Evolutionary conservation across 2,797 vertebrate species (phyloP).

Genomic region (Gobio occitaniae): DNA sequence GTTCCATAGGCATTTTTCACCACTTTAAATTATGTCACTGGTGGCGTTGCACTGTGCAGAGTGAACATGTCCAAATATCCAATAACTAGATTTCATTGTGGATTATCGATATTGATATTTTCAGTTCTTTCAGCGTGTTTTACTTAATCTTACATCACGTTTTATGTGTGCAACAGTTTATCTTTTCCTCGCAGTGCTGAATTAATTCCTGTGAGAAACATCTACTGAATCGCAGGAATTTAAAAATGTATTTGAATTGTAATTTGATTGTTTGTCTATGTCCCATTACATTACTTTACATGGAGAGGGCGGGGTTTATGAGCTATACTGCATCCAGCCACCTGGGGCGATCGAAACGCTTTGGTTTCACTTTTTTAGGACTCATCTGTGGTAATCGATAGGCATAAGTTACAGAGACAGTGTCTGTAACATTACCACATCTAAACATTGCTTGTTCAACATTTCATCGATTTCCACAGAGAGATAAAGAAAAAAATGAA

Average conservation of each 20-base stretch:
- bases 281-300: too few relatives aligned
- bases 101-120: not conserved
- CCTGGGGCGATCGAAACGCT: too few relatives aligned
- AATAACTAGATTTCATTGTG: not conserved
- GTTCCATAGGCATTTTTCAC: not conserved
- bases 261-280: too few relatives aligned
- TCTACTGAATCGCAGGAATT: not conserved
- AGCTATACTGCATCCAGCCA: too few relatives aligned
- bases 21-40: not conserved
- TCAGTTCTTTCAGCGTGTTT: not conserved
- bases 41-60: not conserved
- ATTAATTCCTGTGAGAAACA: not conserved
- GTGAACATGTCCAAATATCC: not conserved
- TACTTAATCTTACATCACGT: not conserved
- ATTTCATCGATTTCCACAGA: not conserved
- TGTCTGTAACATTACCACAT: not conserved
- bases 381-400: not conserved
- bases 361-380: too few relatives aligned
- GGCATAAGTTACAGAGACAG: not conserved
- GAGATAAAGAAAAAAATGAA: not conserved
- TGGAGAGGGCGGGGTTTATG: too few relatives aligned
- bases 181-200: not conserved
- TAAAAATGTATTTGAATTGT: too few relatives aligned
- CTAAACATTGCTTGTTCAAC: not conserved
- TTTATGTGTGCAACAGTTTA: not conserved